Base-by-base conservation (phyloP, 2,797 vertebrate genomes). In the Anguilla megastoma region DNA sequence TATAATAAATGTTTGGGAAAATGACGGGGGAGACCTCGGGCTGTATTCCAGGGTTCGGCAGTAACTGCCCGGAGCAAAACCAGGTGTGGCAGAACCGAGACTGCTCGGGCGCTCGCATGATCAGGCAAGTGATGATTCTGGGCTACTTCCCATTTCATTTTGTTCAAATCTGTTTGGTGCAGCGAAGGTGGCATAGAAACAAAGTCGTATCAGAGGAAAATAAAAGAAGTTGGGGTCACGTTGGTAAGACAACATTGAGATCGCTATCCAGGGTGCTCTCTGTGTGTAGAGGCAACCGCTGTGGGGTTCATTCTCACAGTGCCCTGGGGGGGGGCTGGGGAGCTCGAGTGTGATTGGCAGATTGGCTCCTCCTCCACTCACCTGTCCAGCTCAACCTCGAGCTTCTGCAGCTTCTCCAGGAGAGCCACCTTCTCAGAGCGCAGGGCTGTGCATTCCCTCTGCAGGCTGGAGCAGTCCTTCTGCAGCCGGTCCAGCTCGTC, bases 351-450 rank as follows among this genome's bases (percentile, higher is more conserved):
- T 27, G 63, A 69, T 69, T 2, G 36, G 27, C 41, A 6, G 87
- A 27, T 58, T 14, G 2, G 56, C 14, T 16, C 56, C 52, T 54
- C 8, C 14, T 16, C 56, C 14, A 88, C 96, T 91, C 93, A 97
- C 97, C 96, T 98, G 93, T 95, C 96, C 82, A 99, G 96, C 92
- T 98, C 97, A 14, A 94, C 92, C 94, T 99, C 98, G 89, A 98
- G 96, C 58, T 91, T 93, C 66, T 96, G 96, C 91, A 99, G 95
- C 93, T 96, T 97, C 88, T 97, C 96, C 10, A 94, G 92, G 10
- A 99, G 95, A n/a, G 92, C 88, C 86, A 92, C 94, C 88, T 97
- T 97, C 91, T 99, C 98, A 33, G 94, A 94, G 93, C 96, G 97
- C 87, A 99, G 96, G 85, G 94, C 92, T 85, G 93, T 94, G 91